Evolutionary conservation across 2,797 vertebrate genomes (phyloP), one percentile per base, ranked within the genome.

Genomic region (Hapalemur alaotrensis): DNA sequence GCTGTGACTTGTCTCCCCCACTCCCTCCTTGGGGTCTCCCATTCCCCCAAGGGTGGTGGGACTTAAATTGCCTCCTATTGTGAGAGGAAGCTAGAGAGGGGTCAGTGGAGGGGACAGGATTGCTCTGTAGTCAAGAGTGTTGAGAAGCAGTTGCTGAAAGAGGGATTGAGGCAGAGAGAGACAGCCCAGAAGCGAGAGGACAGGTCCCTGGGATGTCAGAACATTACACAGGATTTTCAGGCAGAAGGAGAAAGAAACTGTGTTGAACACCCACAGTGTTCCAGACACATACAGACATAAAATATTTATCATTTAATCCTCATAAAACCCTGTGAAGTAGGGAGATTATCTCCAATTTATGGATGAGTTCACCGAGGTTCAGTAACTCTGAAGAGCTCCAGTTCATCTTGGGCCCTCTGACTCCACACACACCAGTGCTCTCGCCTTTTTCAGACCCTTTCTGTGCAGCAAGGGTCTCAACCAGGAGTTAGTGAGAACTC

Each of bases 271-370:
- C 18, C 79, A 83, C 38, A 70, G 30, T 67, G 63, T 96, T 89
- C 65, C 86, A 94, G 50, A 92, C 54, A 86, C 63, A 79, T 79
- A 46, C 7, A 61, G 50, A 84, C 59, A 46, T 70, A 65, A 85
- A 91, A 35, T 85, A 52, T 69, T 84, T 86, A 75, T 97, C 75
- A 76, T 75, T 72, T 89, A 93, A 87, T 84, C 84, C 73, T 86
- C 78, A n/a, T 72, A 93, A 95, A 93, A 30, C 70, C 41, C 79
- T 50, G 50, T 73, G 69, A 92, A 90, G 81, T 50, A 38, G 67
- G 41, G 63, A 91, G 87, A 88, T 97, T 63, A 92, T 91, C 69
- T 92, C 61, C 11, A 32, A 57, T 72, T 73, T 80, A 79, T 75
- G 67, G n/a, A 59, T 61, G 41, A 81, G 32, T 28, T 85, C 57